Percentiles rank a stretch among this genome's conserved stretches.
These are phyloP conservation scores for Lipophrys pholis DNA, from an alignment of 2,113 vertebrate genomes.

Conservation along the genomic window DNA sequence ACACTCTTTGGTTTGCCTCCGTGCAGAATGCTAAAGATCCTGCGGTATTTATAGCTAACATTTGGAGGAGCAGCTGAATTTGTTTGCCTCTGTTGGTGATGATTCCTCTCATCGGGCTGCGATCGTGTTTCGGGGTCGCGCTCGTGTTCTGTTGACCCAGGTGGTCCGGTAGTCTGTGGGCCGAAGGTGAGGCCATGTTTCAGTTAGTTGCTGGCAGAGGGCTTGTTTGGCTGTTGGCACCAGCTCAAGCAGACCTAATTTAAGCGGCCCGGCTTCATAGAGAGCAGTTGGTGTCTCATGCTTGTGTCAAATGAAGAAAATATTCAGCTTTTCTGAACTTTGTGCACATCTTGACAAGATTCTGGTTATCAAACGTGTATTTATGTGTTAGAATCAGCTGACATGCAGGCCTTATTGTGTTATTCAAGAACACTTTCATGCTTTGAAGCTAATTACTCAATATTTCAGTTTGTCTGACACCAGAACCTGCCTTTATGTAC, in stretches of 20 bases:
- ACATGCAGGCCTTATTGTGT: not conserved
- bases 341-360: not conserved
- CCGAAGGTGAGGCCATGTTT: constrained; percentile 54
- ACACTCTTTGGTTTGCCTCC: constrained; percentile 36
- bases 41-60: constrained; percentile 65
- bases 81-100: constrained; percentile 50
- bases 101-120: constrained; percentile 24
- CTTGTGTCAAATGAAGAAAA: not conserved
- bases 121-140: constrained; percentile 49
- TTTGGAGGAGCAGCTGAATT: constrained; percentile 50
- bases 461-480: too few species aligned
- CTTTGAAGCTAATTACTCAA: not conserved
- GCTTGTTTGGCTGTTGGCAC: constrained; percentile 37
- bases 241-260: constrained; percentile 34
- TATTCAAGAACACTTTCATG: not conserved
- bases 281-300: not conserved
- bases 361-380: not conserved
- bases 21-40: constrained; percentile 61
- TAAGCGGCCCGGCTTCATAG: constrained; percentile 11
- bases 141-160: constrained; percentile 50
- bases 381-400: not conserved
- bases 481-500: too few species aligned
- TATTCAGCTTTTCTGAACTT: not conserved
- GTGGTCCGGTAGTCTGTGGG: constrained; percentile 44
- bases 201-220: constrained; percentile 57